phyloP scores from a whole-genome alignment of 2,113 vertebrate genomes.

The Merops nubicus region DNA sequence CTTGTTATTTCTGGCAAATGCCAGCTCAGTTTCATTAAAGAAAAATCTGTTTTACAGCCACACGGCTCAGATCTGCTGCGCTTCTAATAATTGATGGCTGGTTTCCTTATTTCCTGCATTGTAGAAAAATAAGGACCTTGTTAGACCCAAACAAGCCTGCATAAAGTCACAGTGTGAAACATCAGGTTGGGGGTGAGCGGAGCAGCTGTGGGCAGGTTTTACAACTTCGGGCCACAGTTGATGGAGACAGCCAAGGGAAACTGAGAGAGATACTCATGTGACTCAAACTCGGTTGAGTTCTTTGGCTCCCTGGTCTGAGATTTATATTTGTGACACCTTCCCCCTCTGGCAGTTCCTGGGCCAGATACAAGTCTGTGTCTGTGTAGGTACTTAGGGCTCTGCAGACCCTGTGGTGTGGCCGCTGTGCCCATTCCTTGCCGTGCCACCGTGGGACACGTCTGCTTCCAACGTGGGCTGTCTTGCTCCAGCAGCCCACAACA shows the following conservation, averaged over 20 bases:
- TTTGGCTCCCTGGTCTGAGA: slow-evolving; percentile 33
- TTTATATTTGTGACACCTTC: slow-evolving; percentile 65
- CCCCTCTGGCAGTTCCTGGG: slow-evolving; percentile 15
- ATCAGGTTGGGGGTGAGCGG: slow-evolving; percentile 47
- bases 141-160: slow-evolving; percentile 71
- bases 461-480: neutral
- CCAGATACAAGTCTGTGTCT: slow-evolving; percentile 47
- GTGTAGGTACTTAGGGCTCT: neutral
- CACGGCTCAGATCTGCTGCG: slow-evolving; percentile 51
- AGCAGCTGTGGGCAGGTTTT: slow-evolving; percentile 51
- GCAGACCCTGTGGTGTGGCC: neutral
- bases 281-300: slow-evolving; percentile 40
- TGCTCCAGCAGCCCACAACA: neutral
- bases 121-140: slow-evolving; percentile 75
- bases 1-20: slow-evolving; percentile 83
- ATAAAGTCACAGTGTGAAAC: slow-evolving; percentile 72
- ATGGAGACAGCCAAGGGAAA: slow-evolving; percentile 16
- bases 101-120: slow-evolving; percentile 75
- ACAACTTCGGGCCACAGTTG: neutral
- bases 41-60: slow-evolving; percentile 78
- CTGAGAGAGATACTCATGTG: slow-evolving; percentile 29
- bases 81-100: slow-evolving; percentile 72
- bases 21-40: slow-evolving; percentile 82
- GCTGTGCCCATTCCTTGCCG: neutral
- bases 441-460: neutral